Evolutionary conservation across 2,888 invertebrate species (phyloP), one percentile per base, ranked within the genome.

Genomic region (Agrotis clavis): DNA sequence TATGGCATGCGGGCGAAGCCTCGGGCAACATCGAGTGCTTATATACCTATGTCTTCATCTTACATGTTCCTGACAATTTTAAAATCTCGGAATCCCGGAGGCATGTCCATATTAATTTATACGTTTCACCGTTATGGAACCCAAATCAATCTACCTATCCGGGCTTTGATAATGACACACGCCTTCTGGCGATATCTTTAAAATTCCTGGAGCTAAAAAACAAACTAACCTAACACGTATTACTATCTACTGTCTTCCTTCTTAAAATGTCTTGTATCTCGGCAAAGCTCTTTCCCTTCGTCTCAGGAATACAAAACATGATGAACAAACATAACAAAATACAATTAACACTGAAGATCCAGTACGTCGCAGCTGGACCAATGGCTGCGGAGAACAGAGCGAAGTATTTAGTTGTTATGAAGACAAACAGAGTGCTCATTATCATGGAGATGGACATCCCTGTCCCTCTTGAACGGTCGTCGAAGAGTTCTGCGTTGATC

Each of bases 211-310:
- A 11, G 14, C 16, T 16, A 47, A 63, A 48, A 1, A 19, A 18
- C 9, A 30, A 14, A 70, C 1, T 18, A 30, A n/a, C 9, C 35
- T 71, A 78, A 35, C 72, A 78, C 4, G 35, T 54, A 59, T 6
- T 18, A 5, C 25, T 50, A 7, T 60, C 63, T 30, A 30, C 45
- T 2, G n/a, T 67, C 11, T 71, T 68, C 19, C 56, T 47, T 11
- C 76, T 59, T 30, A 81, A 75, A 56, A 68, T 60, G 18, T 74
- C 64, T 25, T 95, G 94, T 11, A 95, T 94, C 71, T 95, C 93
- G 9, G 80, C 76, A 54, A 94, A 92, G 13, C 87, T 87, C 63
- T 90, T 94, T 0, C 93, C 93, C 48, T 93, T 94, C 0, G 94
- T 95, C 71, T 95, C 94, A 0, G 94, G 94, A 0, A 94, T 61